Base-by-base conservation (phyloP, 2,888 invertebrate species). In the Drosophila robusta region DNA sequence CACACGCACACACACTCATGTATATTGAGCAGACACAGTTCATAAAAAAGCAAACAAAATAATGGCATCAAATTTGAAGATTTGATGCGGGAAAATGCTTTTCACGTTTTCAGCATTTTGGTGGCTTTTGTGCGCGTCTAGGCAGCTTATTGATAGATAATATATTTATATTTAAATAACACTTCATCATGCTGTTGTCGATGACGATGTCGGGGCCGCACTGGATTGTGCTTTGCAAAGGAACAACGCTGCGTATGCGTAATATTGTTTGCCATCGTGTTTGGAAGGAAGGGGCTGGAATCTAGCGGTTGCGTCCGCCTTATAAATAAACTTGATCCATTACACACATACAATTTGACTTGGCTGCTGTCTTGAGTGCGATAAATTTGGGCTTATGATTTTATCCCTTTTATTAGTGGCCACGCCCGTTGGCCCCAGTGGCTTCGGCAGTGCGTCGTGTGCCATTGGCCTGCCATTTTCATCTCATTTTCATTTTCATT, bases 101-200 rank as follows among this genome's bases (percentile, higher is more conserved):
- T 83, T 80, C 71, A 86, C 70, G 62, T 76, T 76, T 64, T 76
- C 63, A 69, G 71, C 54, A 74, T 76, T 73, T 56, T 32, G 54
- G 69, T 69, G 64, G 64, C 47, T 56, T 61, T 58, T 62, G 63
- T 41, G 61, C 51, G 66, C 46, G 63, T 68, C 55, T 68, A 66
- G 69, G 51, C 87, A 70, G 84, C 69, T 80, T 76, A 85, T 85
- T 85, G 83, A 85, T 85, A 80, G 87, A 87, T 85, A 85, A 85
- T 85, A 87, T 85, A 85, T 87, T 82, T 87, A 85, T 87, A 85
- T 85, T 85, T 85, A 85, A 85, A 87, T 85, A 85, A 80, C 85
- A 85, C 85, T 85, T 85, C 80, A 85, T 85, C 87, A 85, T 85
- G 78, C 74, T 71, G 64, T 72, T 67, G 71, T 55, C 61, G 70